Conservation (phyloP, 2,888 invertebrate genomes). For the Rugalucina vietnamica region DNA sequence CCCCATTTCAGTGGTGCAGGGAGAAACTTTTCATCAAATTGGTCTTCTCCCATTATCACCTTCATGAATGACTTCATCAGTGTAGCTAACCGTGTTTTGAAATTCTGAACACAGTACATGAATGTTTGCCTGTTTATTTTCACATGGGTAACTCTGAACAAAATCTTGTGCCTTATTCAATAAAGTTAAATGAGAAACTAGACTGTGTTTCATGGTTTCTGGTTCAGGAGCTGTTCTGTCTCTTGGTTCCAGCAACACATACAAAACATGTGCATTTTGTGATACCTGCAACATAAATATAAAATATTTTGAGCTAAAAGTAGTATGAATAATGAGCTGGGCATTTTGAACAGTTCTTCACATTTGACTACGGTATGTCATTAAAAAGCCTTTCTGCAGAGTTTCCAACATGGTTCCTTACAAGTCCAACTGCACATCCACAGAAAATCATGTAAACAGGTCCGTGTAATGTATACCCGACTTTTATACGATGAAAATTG, state of each 20-base stretch:
- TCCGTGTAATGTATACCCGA: not conserved
- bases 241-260: slow-evolving; percentile 1
- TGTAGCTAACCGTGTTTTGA: not conserved
- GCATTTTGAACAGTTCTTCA: not conserved
- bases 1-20: slow-evolving; percentile 5
- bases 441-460: not conserved
- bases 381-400: not conserved
- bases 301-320: not conserved
- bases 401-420: not conserved
- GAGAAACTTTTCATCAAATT: not conserved
- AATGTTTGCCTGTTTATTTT: not conserved
- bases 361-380: not conserved
- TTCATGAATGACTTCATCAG: not conserved
- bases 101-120: not conserved
- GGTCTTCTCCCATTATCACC: not conserved
- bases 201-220: not conserved
- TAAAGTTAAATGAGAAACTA: not conserved
- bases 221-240: not conserved
- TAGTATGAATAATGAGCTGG: not conserved
- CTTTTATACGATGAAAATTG: not conserved
- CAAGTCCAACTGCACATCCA: not conserved
- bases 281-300: not conserved
- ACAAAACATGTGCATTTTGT: not conserved
- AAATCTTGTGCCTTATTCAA: not conserved
- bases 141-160: not conserved